Evolutionary conservation across 2,113 vertebrate genomes (phyloP), one percentile per base, ranked within the genome.

Genomic region (Alces alces): DNA sequence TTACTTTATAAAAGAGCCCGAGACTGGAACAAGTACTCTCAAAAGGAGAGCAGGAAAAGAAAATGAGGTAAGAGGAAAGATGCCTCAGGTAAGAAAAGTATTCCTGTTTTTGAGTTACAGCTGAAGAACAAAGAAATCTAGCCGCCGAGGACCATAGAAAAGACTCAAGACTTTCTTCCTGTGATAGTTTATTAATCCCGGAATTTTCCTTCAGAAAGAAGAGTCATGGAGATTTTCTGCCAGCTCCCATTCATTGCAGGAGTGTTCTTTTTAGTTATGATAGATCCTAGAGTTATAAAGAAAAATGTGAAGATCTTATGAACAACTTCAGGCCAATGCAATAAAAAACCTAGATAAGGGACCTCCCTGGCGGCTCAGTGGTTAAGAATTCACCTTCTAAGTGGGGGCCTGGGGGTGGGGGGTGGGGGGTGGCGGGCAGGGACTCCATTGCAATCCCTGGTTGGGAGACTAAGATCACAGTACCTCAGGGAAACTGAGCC

Each of bases 71-170:
- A 88, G 45, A 55, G 15, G 12, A 93, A 64, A 60, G 10, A 57
- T 43, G 36, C 36, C 13, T 5, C 3, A 13, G 43, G 78, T 52
- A 36, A 84, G 80, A 73, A 78, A n/a, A 23, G 16, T 5, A 13
- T 47, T 91, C 8, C 50, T 57, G 30, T 57, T 76, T 86, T 39
- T 61, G 7, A 86, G 76, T 14, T 3, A 47, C 11, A 55, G 39
- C n/a, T 89, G 47, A 94, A 82, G 30, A 94, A 57, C 64, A 89
- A 82, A 83, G 60, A 93, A 36, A 76, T 76, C 79, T 86, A 64
- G 25, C 57, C 13, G 15, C 6, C 8, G 30, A 64, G 54, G 36
- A 87, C 28, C 52, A 47, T 36, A 89, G 17, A 86, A 55, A 45
- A 92, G 28, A 36, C 2, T 33, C 21, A 28, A n/a, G 2, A 15